Percentiles rank a stretch among this genome's conserved stretches.
These are phyloP conservation scores for Cercocebus atys DNA, from an alignment of 2,113 vertebrate species.

Conservation along the genomic window DNA sequence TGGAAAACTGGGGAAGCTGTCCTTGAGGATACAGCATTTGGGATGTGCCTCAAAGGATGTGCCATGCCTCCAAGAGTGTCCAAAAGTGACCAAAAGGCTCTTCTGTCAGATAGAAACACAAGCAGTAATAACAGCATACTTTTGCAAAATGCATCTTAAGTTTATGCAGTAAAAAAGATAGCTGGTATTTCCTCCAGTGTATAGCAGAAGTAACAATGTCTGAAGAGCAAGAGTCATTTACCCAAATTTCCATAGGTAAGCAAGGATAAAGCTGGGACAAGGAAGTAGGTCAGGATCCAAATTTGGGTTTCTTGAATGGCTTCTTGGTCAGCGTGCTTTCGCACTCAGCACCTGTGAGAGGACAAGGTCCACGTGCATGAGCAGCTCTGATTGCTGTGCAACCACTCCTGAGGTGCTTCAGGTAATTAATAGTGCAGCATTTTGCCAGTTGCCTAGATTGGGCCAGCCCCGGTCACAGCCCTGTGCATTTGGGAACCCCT, in stretches of 20 bases:
- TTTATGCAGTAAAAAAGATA: not conserved
- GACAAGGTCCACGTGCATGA: no score
- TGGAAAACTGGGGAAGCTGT: not conserved
- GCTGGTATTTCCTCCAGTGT: not conserved
- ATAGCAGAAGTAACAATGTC: not conserved
- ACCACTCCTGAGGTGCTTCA: not conserved
- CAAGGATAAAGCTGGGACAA: not conserved
- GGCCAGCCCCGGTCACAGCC: not conserved
- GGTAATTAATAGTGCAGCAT: not conserved
- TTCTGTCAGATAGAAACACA: conserved; percentile 54
- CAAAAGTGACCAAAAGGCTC: not conserved
- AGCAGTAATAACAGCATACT: not conserved
- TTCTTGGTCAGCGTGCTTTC: not conserved
- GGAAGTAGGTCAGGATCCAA: not conserved
- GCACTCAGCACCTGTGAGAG: fast-evolving
- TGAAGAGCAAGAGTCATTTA: not conserved
- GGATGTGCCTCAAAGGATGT: not conserved
- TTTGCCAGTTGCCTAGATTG: not conserved
- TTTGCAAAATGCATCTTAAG: not conserved
- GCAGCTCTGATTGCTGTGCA: not conserved
- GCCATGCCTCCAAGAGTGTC: not conserved
- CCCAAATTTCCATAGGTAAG: not conserved
- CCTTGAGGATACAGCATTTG: not conserved
- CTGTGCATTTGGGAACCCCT: not conserved
- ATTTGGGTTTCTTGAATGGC: fast-evolving